A percentile compares a stretch with the other conserved stretches of the same genome.
Evolutionary conservation across 2,888 invertebrate genomes (phyloP).

Genomic region (Himalopsyche kuldschensis): DNA sequence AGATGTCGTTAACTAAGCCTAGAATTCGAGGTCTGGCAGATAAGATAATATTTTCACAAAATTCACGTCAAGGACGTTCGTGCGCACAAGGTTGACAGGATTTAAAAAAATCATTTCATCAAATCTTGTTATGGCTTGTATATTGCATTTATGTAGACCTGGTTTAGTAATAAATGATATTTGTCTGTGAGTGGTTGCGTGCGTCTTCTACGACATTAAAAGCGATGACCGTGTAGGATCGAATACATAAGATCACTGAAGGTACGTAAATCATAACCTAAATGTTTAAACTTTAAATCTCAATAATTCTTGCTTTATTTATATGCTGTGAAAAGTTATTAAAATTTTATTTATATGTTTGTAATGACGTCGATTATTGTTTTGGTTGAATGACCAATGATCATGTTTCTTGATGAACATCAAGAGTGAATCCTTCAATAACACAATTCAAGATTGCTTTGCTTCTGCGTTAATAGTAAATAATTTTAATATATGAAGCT

Average conservation of each 20-base stretch:
- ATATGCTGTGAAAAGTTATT: not conserved
- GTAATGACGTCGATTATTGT: too few species aligned
- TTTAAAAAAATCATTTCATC: not conserved
- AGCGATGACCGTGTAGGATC: not conserved
- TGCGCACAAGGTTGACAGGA: not conserved
- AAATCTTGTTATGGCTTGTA: not conserved
- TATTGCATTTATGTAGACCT: not conserved
- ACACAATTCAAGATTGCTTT: too few species aligned
- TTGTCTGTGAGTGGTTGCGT: not conserved
- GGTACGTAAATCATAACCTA: not conserved
- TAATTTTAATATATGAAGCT: too few species aligned
- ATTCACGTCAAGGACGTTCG: not conserved
- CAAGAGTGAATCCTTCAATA: too few species aligned
- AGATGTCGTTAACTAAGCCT: not conserved
- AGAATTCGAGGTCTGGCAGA: not conserved
- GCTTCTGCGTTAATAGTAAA: too few species aligned
- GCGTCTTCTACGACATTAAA: not conserved
- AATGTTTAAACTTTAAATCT: not conserved
- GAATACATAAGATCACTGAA: not conserved
- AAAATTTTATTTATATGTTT: too few species aligned
- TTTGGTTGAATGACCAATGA: too few species aligned
- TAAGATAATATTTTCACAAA: not conserved
- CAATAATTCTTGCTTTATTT: not conserved
- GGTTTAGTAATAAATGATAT: not conserved
- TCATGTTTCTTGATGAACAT: too few species aligned